Conservation (phyloP, 2,888 invertebrate genomes). For the Oligia fasciuncula region DNA sequence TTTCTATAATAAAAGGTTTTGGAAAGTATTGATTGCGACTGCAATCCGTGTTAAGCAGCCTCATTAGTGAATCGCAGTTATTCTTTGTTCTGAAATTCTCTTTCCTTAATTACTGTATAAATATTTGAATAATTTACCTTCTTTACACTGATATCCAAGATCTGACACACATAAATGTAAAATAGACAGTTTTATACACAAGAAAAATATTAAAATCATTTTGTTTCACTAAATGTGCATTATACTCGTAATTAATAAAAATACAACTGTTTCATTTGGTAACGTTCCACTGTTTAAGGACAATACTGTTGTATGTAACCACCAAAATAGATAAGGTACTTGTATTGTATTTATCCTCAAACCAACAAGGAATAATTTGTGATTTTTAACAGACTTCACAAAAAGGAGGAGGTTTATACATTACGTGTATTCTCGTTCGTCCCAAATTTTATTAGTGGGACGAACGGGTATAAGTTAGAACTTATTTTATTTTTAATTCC, state of each 20-base stretch:
- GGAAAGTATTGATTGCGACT: neutral
- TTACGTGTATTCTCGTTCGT: no score
- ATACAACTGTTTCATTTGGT: conserved; percentile 10
- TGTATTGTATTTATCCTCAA: conserved; percentile 29
- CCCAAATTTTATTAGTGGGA: no score
- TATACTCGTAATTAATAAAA: neutral
- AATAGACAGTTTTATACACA: conserved; percentile 34
- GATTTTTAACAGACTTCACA: neutral
- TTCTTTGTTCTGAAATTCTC: neutral
- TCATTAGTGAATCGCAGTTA: neutral
- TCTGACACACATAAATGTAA: conserved; percentile 32
- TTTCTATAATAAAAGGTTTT: neutral
- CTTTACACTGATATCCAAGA: conserved; percentile 16
- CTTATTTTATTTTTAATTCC: no score
- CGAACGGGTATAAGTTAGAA: no score
- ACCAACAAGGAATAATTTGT: conserved; percentile 1
- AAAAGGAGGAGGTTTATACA: neutral
- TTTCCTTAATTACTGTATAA: neutral
- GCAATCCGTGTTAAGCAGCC: neutral
- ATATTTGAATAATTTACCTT: conserved; percentile 17
- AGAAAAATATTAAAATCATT: conserved; percentile 31
- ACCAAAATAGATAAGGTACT: neutral
- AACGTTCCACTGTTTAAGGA: conserved; percentile 22
- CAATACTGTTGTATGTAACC: neutral
- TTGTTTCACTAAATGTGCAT: conserved; percentile 24